These are phyloP conservation scores for Neoascia interrupta DNA, from an alignment of 2,888 invertebrate species.

Conservation along the genomic window DNA sequence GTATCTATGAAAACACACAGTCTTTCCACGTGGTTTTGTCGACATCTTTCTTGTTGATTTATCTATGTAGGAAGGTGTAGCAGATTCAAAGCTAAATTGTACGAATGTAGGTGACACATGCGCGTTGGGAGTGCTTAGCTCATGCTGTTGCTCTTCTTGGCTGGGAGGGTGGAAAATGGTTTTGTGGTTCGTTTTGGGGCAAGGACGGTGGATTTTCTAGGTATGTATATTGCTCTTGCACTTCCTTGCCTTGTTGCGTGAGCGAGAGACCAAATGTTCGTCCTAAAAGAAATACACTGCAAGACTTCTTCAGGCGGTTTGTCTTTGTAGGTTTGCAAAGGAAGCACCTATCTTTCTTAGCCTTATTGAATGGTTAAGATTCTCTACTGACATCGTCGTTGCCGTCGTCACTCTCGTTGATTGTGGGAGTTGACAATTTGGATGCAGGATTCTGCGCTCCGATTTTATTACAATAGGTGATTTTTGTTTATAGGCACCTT, in stretches of 20 bases:
- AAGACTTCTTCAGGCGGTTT: conserved; percentile 44
- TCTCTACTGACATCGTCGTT: conserved; percentile 35
- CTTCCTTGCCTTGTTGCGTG: conserved; percentile 20
- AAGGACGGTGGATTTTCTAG: conserved; percentile 44
- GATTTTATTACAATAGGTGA: conserved; percentile 69
- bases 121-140: conserved; percentile 13
- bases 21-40: conserved; percentile 53
- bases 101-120: conserved; percentile 65
- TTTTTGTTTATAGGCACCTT: conserved; percentile 62
- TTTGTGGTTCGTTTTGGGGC: conserved; percentile 49
- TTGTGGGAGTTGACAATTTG: conserved; percentile 75
- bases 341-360: conserved; percentile 54
- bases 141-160: conserved; percentile 55
- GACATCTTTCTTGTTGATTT: conserved; percentile 36
- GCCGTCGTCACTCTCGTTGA: conserved; percentile 56
- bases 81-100: conserved; percentile 38
- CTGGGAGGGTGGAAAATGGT: conserved; percentile 54
- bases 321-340: conserved; percentile 43
- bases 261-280: conserved; percentile 36
- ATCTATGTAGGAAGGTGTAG: conserved; percentile 32
- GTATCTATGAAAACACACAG: conserved; percentile 41
- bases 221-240: conserved; percentile 14
- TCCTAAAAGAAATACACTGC: conserved; percentile 48
- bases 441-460: conserved; percentile 75
- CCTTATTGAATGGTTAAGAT: conserved; percentile 30